These are phyloP conservation scores for Drosophila ambigua DNA, from an alignment of 1,140 invertebrate genomes.

Conservation along the genomic window DNA sequence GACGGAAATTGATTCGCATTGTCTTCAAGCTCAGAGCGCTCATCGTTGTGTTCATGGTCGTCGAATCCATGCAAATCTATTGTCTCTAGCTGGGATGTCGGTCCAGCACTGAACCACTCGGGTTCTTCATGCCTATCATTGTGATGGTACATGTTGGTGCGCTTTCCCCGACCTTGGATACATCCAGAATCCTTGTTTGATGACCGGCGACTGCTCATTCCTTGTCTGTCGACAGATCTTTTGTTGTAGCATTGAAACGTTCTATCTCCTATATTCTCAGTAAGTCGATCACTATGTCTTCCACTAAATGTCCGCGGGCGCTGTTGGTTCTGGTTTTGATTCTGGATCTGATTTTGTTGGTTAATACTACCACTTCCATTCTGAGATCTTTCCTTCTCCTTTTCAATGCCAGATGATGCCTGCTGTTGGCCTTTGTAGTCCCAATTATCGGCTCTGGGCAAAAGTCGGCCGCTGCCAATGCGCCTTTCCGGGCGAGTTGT, in stretches of 20 bases:
- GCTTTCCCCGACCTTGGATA: constrained; percentile 53
- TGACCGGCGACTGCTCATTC: constrained; percentile 29
- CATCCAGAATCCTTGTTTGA: constrained; percentile 47
- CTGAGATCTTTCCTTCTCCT: constrained; percentile 49
- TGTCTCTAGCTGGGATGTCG: constrained; percentile 95
- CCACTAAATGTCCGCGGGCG: constrained; percentile 34
- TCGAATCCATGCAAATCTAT: constrained; percentile 97
- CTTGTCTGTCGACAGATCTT: constrained; percentile 32
- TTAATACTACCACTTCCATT: constrained; percentile 35
- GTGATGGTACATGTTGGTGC: constrained; percentile 84
- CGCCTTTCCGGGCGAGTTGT: constrained; percentile 84
- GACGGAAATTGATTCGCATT: constrained; percentile 32
- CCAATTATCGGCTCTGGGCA: constrained; percentile 87
- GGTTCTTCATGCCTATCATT: constrained; percentile 87
- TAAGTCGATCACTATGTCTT: constrained; percentile 22
- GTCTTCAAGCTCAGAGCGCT: constrained; percentile 32
- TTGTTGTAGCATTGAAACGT: constrained; percentile 38
- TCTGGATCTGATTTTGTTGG: not conserved
- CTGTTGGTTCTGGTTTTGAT: constrained; percentile 14
- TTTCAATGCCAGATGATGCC: constrained; percentile 19
- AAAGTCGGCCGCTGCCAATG: constrained; percentile 90
- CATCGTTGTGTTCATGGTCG: constrained; percentile 85
- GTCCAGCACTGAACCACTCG: constrained; percentile 93
- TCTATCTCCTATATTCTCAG: constrained; percentile 30
- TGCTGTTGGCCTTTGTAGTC: constrained; percentile 84